Base-by-base conservation (phyloP, 2,113 vertebrate species). In the Elaphurus davidianus region DNA sequence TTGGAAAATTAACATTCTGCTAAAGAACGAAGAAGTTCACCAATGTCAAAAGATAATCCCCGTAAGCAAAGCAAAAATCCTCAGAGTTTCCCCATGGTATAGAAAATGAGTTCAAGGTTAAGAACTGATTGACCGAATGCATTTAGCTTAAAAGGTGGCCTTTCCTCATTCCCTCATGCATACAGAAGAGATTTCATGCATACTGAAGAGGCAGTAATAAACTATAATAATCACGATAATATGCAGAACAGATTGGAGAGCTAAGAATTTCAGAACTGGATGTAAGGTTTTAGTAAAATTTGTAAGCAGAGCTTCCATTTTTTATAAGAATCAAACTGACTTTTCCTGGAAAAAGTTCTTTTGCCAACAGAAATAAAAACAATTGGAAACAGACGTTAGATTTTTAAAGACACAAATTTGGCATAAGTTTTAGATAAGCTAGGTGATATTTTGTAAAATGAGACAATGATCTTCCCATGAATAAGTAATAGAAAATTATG, bases 341-440 rank as follows among this genome's bases (percentile, higher is more conserved):
- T 67, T 76, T 4, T 47, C 15, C 54, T 90, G 71, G 40, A 71
- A 71, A 28, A 87, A 84, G 11, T 57, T 62, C 16, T 81, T 93
- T 87, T 74, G 87, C 55, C 74, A 94, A 57, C 8, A 95, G 47
- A 90, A 90, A 94, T 83, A 60, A 45, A 91, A 96, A 87, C 19
- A 71, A 94, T 13, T 82, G 36, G 27, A 92, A 30, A 85, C 4
- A 60, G 2, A 7, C 4, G 82, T 50, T 2, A 87, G 93, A 62
- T 79, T 27, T 57, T 71, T 40, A 71, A 71, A 87, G 27, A 50
- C 8, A 78, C 1, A 91, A 62, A 84, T 43, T 67, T n/a, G 62
- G 36, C 21, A 23, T 17, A 45, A 55, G 11, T 95, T 94, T 74
- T 87, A 54, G 52, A 47, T 9, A 89, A 87, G 15, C 23, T 23